Percentiles rank a stretch among this genome's conserved stretches.
phyloP scores from a whole-genome alignment of 53 echinoderm and acorn worm species.

The Patiria pectinifera region DNA sequence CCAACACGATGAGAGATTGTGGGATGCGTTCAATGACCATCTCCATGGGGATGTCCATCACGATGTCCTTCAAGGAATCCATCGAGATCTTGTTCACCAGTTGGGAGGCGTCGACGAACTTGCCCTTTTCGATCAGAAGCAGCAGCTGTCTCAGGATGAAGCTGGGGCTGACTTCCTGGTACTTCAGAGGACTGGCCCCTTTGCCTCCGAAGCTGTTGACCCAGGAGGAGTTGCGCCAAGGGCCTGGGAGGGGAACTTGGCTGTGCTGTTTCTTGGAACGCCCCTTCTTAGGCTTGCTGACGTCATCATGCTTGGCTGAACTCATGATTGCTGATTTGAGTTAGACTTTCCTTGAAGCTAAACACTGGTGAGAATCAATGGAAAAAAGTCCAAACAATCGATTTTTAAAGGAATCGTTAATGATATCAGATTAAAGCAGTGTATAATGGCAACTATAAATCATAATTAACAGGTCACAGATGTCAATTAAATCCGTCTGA shows the following conservation, averaged over 20 bases:
- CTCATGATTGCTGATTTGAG: constrained; percentile 16
- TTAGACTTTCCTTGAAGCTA: not conserved
- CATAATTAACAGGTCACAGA: too few relatives aligned
- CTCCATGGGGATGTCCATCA: constrained; percentile 76
- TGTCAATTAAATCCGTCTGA: too few relatives aligned
- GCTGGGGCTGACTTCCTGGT: constrained; percentile 86
- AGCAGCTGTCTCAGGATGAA: constrained; percentile 84
- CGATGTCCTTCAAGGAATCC: constrained; percentile 70
- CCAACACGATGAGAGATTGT: constrained; percentile 72
- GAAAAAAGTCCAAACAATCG: not conserved
- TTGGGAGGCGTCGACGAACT: constrained; percentile 88
- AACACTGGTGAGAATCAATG: not conserved
- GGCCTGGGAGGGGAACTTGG: constrained; percentile 60
- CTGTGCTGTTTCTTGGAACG: constrained; percentile 54
- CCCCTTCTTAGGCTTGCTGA: constrained; percentile 17
- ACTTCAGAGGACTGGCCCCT: constrained; percentile 84
- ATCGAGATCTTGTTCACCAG: constrained; percentile 87
- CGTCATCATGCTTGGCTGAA: not conserved
- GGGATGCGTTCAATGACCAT: constrained; percentile 79
- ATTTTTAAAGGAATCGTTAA: not conserved
- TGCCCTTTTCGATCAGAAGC: constrained; percentile 87
- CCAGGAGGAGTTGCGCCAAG: constrained; percentile 91
- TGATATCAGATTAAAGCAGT: too few relatives aligned
- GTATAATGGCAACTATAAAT: too few relatives aligned
- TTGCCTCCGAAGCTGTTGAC: constrained; percentile 87